phyloP scores from a whole-genome alignment of 2,888 invertebrate species.

The Hoplodrina blanda region DNA sequence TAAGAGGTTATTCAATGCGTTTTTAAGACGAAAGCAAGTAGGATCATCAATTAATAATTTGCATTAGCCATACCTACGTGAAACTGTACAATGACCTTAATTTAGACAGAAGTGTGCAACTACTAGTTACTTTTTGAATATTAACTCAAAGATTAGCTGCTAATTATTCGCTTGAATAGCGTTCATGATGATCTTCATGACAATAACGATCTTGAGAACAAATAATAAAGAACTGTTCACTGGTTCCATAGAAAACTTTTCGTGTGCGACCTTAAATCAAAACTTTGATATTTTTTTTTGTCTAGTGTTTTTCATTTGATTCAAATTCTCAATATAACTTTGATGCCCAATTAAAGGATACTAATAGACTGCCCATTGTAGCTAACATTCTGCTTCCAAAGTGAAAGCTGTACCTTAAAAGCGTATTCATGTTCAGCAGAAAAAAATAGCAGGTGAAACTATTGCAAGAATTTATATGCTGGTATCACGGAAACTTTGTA shows the following conservation, averaged over 20 bases:
- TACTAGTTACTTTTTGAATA: slow-evolving; percentile 16
- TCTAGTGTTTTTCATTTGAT: not conserved
- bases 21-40: slow-evolving; percentile 31
- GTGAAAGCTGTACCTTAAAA: slow-evolving; percentile 47
- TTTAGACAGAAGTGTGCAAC: slow-evolving; percentile 17
- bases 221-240: slow-evolving; percentile 8
- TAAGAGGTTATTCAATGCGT: slow-evolving; percentile 12
- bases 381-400: slow-evolving; percentile 19
- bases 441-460: slow-evolving; percentile 26
- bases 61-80: slow-evolving; percentile 34
- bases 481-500: slow-evolving; percentile 45
- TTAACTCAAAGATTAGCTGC: slow-evolving; percentile 4
- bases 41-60: slow-evolving; percentile 34
- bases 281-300: slow-evolving; percentile 15
- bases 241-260: slow-evolving; percentile 1
- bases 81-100: slow-evolving; percentile 48
- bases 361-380: slow-evolving; percentile 12
- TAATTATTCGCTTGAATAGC: slow-evolving; percentile 26
- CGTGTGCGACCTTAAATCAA: slow-evolving; percentile 18
- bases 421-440: slow-evolving; percentile 23
- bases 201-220: slow-evolving; percentile 16
- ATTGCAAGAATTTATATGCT: slow-evolving; percentile 32
- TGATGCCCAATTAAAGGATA: slow-evolving; percentile 17
- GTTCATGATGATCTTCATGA: slow-evolving; percentile 23
- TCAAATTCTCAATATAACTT: slow-evolving; percentile 13